Evolutionary conservation across 2,797 vertebrate species (phyloP), one percentile per base, ranked within the genome.

Genomic region (Ataeniobius toweri): DNA sequence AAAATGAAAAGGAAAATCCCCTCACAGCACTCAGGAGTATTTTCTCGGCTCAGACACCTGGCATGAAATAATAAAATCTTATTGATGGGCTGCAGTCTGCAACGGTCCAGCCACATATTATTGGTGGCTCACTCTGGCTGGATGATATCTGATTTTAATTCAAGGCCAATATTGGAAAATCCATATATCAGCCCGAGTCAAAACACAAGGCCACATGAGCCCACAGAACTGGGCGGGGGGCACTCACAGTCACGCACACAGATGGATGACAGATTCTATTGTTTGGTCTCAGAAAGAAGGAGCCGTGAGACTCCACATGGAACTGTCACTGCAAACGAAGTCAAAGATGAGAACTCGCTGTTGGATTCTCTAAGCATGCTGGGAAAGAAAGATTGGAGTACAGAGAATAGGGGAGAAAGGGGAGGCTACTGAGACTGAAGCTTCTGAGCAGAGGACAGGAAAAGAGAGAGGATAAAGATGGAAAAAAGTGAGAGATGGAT

Each of bases 251-350:
- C 73, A 44, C 76, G 82, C 76, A 76, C 78, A 80, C 73, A 81
- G 76, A 86, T 72, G 56, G 75, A 71, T 69, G 83, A 79, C 85
- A 88, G 77, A 83, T 88, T 86, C 79, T 81, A 90, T 92, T 91
- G 86, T 90, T 91, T 84, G 77, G 84, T 87, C 75, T 89, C 78
- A 75, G 78, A 90, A 76, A 85, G 79, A 80, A 77, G 74, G 80
- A 90, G 79, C 84, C 78, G 82, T 50, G 86, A 84, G 83, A 78
- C 89, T 82, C 87, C 77, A 74, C 89, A 88, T 82, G 89, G 84
- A 92, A 89, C 89, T 85, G 91, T 90, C 92, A 91, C 83, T 84
- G 86, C 89, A 89, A 81, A 85, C 73, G 31, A 85, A 88, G 73
- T 90, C 85, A 87, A 77, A 88, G 85, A 90, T 83, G 82, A 86